Base-by-base conservation (phyloP, 2,113 vertebrate genomes). In the Tachysurus fulvidraco region DNA sequence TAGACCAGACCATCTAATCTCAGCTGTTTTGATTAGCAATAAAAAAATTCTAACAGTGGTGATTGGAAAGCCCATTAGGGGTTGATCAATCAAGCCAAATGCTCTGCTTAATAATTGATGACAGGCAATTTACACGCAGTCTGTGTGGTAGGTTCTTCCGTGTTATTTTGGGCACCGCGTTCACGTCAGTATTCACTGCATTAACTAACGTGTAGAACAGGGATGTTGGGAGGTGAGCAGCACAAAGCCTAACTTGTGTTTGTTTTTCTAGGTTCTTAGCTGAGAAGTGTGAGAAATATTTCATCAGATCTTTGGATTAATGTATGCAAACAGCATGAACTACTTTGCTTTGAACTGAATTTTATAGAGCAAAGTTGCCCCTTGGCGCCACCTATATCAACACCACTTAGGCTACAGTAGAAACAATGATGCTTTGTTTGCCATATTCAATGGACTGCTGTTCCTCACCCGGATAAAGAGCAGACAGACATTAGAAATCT, bases 101-200 rank as follows among this genome's bases (percentile, higher is more conserved):
- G 87, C 81, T 83, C 71, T 41, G 59, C 54, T 91, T 88, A 91
- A 90, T 91, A 91, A 91, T 91, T 89, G 55, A 91, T 90, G 89
- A 90, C 81, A 85, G 80, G 83, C 87, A 86, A 87, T 90, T 89
- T 86, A 88, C 90, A 88, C 77, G 82, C 62, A 85, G 60, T 84
- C 80, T 91, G 60, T 55, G n/a, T 13, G 28, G 86, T 84, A 69
- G 81, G 46, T 77, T 60, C 36, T 57, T 79, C 11, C 19, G 64
- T 9, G 30, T 74, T 59, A 36, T 23, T 62, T 85, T 83, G 87
- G 87, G 88, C 87, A 85, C 85, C 79, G 25, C 57, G 59, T 16
- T 65, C 84, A 86, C 82, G 73, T 55, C 41, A 62, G 54, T 83
- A 55, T 77, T 57, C 64, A 83, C 67, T 83, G 59, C 86, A 87